Base-by-base conservation (phyloP, 37 sponge, comb jelly and placozoan species). In the Petrosia ficiformis region DNA sequence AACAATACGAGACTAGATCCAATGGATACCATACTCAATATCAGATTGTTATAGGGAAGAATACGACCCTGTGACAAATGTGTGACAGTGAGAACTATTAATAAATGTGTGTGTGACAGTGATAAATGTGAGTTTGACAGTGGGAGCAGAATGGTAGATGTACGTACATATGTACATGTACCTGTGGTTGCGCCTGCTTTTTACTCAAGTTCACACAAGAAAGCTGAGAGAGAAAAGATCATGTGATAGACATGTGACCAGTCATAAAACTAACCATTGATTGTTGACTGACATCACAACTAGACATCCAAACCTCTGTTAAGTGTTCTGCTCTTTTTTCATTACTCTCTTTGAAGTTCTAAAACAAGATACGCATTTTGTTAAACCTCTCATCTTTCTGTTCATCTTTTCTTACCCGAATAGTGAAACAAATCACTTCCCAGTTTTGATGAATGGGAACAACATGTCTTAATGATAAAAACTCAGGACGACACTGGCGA, bases 381-480 rank as follows among this genome's bases (percentile, higher is more conserved):
- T 42, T 71, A 4, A 29, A 37, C 2, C 43, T 19, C 3, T 31
- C 32, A 42, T 39, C 6, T 21, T 4, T 19, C 8, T 48, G 14
- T 19, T 48, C 54, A 48, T 19, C 8, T 16, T 39, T 11, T 2
- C 76, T 29, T 72, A 89, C 90, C 70, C 90, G 79, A 41, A 44
- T 80, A 48, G 90, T 71, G 60, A 79, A 89, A 29, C 25, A 8
- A n/a, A 61, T 8, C 11, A 61, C 28, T n/a, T 61, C 63, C 63
- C 63, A 71, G 65, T 77, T 79, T n/a, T 75, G 19, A 39, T 77
- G 86, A 4, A 78, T 57, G 2, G 71, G 76, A 14, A 90, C 57
- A 3, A 86, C 83, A 26, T 69, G 81, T 75, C 78, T 85, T 38
- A 90, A 60, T 24, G 77, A 36, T 22, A 90, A 37, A 40, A 90